phyloP scores from a whole-genome alignment of 1,140 invertebrate species.

The Drosophila suzukii region DNA sequence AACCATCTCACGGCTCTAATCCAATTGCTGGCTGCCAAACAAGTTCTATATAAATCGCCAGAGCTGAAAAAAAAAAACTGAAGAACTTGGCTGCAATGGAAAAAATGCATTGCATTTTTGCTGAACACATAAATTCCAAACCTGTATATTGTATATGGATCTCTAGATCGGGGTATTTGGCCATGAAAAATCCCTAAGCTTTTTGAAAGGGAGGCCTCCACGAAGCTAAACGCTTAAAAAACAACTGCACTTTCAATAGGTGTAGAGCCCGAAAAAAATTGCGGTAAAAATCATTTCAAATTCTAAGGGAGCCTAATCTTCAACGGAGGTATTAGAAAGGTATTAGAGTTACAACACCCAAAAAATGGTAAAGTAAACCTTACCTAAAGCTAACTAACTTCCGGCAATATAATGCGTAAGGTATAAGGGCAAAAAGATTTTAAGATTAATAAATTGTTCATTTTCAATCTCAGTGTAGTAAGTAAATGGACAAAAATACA shows the following conservation, averaged over 20 bases:
- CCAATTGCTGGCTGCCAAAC: conserved; percentile 50
- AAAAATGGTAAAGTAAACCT: too few species aligned
- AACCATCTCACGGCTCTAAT: conserved; percentile 53
- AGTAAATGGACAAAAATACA: too few species aligned
- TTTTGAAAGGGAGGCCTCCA: not conserved
- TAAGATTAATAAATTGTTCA: too few species aligned
- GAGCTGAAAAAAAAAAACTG: conserved; percentile 34
- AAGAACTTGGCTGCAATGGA: not conserved
- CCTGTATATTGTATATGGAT: not conserved
- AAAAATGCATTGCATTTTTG: not conserved
- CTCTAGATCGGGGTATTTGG: not conserved
- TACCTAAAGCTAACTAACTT: too few species aligned
- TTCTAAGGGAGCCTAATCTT: too few species aligned
- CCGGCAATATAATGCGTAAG: too few species aligned
- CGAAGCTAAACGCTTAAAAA: not conserved
- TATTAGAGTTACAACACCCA: too few species aligned
- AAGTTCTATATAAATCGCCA: conserved; percentile 57
- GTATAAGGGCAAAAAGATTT: too few species aligned
- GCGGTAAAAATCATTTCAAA: too few species aligned
- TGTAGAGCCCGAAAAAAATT: too few species aligned
- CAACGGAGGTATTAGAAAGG: too few species aligned
- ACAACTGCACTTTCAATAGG: not conserved
- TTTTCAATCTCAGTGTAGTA: too few species aligned
- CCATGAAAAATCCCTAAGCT: not conserved
- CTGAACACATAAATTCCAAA: conserved; percentile 6